Evolutionary conservation across 2,797 vertebrate species (phyloP).

Genomic region (Schizopygopsis malacanthus): DNA sequence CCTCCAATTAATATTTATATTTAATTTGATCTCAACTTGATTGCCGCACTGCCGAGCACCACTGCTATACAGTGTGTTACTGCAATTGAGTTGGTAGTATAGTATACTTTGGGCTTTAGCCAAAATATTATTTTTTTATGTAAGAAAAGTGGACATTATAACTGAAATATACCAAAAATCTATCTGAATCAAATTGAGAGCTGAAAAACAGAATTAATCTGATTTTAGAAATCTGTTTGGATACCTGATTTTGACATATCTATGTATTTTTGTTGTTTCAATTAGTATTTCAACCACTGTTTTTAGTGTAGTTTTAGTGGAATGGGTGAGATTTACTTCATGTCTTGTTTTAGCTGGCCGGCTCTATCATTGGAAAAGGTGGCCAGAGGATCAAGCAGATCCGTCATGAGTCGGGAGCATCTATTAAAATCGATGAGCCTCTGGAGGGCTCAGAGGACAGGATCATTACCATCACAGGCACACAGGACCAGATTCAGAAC

Average conservation of each 20-base stretch:
- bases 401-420: conserved; percentile 96
- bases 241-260: background rate
- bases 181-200: background rate
- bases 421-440: conserved; percentile 98
- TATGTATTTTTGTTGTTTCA: background rate
- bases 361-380: conserved; percentile 98
- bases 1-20: too few species aligned
- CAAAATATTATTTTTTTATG: too few species aligned
- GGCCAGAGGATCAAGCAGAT: conserved; percentile 99
- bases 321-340: background rate
- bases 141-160: background rate
- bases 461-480: conserved; percentile 98
- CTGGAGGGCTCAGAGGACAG: conserved; percentile 97
- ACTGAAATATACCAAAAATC: background rate
- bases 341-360: conserved; percentile 84
- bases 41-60: too few species aligned
- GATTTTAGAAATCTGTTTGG: background rate
- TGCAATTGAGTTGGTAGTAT: too few species aligned
- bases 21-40: too few species aligned
- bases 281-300: background rate
- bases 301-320: background rate
- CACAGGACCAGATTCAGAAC: conserved; percentile 99
- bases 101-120: too few species aligned
- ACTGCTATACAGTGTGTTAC: too few species aligned
- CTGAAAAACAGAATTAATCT: background rate